Conservation (phyloP, 2,797 vertebrate genomes). For the Gallinago stenura region DNA sequence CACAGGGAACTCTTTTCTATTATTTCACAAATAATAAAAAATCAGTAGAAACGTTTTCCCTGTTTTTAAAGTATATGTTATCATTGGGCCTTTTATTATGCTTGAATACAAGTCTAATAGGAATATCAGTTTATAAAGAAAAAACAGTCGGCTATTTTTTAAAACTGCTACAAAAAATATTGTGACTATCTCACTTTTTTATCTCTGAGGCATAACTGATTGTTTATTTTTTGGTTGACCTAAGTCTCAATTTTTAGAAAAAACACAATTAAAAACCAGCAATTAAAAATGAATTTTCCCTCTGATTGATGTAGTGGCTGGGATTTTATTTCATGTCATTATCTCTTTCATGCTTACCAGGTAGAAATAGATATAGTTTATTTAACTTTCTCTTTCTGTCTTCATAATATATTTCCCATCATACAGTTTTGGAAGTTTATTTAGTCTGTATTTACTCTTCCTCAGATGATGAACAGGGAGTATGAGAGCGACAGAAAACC, state of each 20-base stretch:
- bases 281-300: not conserved
- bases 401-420: not conserved
- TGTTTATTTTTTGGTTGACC: not conserved
- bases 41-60: not conserved
- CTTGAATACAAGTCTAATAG: not conserved
- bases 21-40: not conserved
- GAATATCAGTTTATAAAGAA: not conserved
- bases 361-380: not conserved
- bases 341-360: not conserved
- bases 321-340: not conserved
- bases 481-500: constrained; percentile 2
- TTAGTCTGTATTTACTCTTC: constrained; percentile 10
- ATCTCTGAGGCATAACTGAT: not conserved
- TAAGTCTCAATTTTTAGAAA: not conserved
- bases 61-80: not conserved
- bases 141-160: not conserved
- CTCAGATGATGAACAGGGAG: not conserved
- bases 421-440: constrained; percentile 24
- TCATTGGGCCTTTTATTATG: not conserved
- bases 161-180: not conserved
- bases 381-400: constrained; percentile 52
- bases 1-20: not conserved
- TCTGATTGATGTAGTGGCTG: not conserved
- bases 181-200: not conserved
- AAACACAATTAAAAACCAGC: not conserved